Base-by-base conservation (phyloP, 2,113 vertebrate species). In the Glaucidium brasilianum region DNA sequence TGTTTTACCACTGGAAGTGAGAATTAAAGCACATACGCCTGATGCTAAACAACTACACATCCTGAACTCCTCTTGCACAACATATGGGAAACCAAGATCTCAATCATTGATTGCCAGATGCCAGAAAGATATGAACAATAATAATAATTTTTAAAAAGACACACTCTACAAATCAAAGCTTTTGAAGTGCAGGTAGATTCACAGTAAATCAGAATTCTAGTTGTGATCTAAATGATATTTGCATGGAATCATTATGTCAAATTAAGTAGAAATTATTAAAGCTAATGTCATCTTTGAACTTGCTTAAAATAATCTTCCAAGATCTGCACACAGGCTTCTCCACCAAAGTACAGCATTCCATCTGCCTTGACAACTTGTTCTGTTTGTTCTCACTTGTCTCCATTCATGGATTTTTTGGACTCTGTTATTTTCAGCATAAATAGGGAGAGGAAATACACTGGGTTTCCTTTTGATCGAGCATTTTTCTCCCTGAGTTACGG, bases 1-100 rank as follows among this genome's bases (percentile, higher is more conserved):
- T 97, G 97, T 96, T 98, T 97, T 98, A 96, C 97, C 94, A 94
- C 95, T 98, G 97, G 96, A 98, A 97, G 97, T 97, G 96, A 97
- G 97, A 98, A 98, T 94, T 96, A 95, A 98, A 97, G 95, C 90
- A 67, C 97, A 97, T 74, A 93, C 23, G 96, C 94, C 97, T 97
- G 97, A 97, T 97, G 94, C 96, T 97, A 96, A 98, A 96, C 85
- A 96, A 96, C 95, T 96, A 91, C 95, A 97, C 94, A 97, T 97
- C 98, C 96, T 94, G 94, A 97, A 91, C 97, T 90, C 76, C 95
- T 96, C 98, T 96, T 94, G 94, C 96, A 95, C 96, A 97, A 97
- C 96, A 97, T 98, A 97, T 98, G 98, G 96, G 97, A 97, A 94
- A 95, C 96, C 90, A 97, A 96, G 97, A 95, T 94, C 95, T 22